Evolutionary conservation across 2,113 vertebrate genomes (phyloP).

Genomic region (Dromaius novaehollandiae): DNA sequence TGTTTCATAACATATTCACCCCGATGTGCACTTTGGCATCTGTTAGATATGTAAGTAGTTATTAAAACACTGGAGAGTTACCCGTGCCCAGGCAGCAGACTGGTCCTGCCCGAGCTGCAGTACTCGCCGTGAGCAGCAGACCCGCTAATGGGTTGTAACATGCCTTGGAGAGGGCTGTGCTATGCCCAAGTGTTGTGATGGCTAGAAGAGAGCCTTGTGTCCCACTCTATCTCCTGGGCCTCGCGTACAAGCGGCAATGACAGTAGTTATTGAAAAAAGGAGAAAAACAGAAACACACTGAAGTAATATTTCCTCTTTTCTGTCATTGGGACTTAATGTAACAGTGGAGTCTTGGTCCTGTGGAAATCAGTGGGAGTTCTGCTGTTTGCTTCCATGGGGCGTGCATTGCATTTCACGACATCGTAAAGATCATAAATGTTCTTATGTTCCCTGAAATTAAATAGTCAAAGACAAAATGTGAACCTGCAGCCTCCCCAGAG

Average conservation of each 20-base stretch:
- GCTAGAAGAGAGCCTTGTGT: neutral
- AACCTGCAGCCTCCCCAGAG: neutral
- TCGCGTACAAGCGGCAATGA: accelerated
- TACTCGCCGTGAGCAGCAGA: neutral
- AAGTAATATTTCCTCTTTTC: neutral
- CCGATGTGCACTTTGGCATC: neutral
- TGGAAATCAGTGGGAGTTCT: neutral
- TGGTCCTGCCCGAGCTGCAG: neutral
- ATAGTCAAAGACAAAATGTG: neutral
- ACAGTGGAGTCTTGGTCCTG: neutral
- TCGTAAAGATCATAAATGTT: neutral
- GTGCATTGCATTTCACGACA: neutral
- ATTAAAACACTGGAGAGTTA: neutral
- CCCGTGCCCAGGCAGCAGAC: neutral
- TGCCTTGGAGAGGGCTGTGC: neutral
- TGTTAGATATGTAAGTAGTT: neutral
- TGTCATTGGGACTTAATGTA: neutral
- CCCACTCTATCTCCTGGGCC: neutral
- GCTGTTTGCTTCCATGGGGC: neutral
- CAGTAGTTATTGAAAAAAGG: neutral
- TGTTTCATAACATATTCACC: neutral
- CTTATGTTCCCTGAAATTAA: neutral
- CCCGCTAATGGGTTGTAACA: neutral
- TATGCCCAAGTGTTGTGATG: neutral
- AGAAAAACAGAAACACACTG: neutral